Base-by-base conservation (phyloP, 2,113 vertebrate genomes). In the Lates calcarifer region DNA sequence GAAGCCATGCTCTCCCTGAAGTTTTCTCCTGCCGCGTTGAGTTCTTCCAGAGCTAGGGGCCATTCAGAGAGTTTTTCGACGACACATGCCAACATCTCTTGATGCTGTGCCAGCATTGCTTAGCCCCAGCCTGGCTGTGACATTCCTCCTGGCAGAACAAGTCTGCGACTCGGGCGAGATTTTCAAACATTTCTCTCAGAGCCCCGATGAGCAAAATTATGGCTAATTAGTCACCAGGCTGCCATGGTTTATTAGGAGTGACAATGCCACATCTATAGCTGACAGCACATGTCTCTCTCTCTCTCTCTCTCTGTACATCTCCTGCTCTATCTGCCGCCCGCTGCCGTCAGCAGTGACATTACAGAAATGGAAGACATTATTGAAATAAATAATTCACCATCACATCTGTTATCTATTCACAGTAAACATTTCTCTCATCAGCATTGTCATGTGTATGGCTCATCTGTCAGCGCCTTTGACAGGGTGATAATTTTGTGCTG, bases 181-280 rank as follows among this genome's bases (percentile, higher is more conserved):
- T 88, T 83, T 76, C 72, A 82, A 91, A 89, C 73, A 68, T 82
- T 64, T 78, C 80, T 89, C 80, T 90, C 81, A 74, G 89, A 87
- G 85, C 90, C 80, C 81, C 78, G 81, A 88, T 72, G 85, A 92
- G 87, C 88, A 87, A 39, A 91, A 91, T 92, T 87, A 90, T 82
- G 73, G 85, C 87, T 95, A 92, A 94, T 93, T 93, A 92, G 91
- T 89, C 89, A 88, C 76, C 83, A 79, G 75, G 74, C 92, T 93
- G 91, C 90, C 90, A 77, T 11, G 56, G 80, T 83, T 92, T 87
- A 93, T 95, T 91, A 94, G 80, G 65, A 70, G 83, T 90, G 89
- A 94, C 90, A 90, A 90, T 87, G 76, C 74, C 78, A 65, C 77
- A 58, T 83, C 82, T 84, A 53, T 72, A 63, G 86, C 91, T 92